Percentiles rank a stretch among this genome's conserved stretches.
Evolutionary conservation across 1,140 invertebrate genomes (phyloP).

Genomic region (Microplitis demolitor): DNA sequence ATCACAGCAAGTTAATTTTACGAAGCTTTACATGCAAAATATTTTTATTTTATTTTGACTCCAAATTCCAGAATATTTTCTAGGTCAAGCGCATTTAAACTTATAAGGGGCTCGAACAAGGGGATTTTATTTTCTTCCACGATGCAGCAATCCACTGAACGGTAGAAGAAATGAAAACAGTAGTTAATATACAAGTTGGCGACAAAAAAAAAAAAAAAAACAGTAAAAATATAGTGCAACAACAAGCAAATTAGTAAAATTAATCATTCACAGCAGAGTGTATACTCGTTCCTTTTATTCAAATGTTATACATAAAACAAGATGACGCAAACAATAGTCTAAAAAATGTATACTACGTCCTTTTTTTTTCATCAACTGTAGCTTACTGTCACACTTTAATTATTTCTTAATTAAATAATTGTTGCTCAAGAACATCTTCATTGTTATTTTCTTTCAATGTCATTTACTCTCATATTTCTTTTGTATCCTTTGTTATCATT

Average conservation of each 20-base stretch:
- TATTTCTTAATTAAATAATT: conserved; percentile 40
- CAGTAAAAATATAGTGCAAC: not conserved
- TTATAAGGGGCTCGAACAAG: not conserved
- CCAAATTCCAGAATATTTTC: not conserved
- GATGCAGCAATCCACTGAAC: not conserved
- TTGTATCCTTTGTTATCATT: not conserved
- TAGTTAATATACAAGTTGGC: not conserved
- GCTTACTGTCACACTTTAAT: conserved; percentile 25
- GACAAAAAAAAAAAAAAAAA: not conserved
- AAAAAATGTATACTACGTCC: not conserved
- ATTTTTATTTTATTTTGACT: not conserved
- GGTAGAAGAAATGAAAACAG: not conserved
- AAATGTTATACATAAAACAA: not conserved
- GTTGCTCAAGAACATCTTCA: not conserved
- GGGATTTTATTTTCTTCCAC: not conserved
- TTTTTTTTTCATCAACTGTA: not conserved
- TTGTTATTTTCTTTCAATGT: not conserved
- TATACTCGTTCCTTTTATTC: not conserved
- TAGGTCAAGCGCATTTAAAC: not conserved
- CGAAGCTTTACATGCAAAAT: not conserved
- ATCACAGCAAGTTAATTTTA: not conserved
- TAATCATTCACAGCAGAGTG: not conserved
- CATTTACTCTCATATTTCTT: not conserved
- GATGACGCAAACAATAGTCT: not conserved
- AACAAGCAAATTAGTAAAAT: not conserved